Evolutionary conservation across 2,888 invertebrate genomes (phyloP).

Genomic region (Ormyrus thymus): DNA sequence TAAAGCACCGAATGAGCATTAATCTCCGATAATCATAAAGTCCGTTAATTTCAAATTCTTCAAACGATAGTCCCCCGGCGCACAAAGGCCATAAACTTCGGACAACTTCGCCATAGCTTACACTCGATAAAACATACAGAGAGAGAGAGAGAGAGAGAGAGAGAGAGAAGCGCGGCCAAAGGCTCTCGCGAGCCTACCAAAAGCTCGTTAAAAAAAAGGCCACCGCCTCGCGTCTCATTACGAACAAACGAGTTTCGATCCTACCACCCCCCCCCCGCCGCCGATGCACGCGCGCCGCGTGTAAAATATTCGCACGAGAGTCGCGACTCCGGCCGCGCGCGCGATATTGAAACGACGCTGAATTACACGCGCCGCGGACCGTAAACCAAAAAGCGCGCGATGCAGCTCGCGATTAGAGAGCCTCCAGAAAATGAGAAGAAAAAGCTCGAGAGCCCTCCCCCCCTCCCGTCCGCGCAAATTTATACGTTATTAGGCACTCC

Average conservation of each 20-base stretch:
- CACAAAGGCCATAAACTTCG: constrained; percentile 19
- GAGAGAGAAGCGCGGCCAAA: neutral
- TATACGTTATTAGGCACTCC: constrained; percentile 46
- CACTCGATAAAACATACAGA: constrained; percentile 27
- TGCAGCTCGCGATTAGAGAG: constrained; percentile 33
- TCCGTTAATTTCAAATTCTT: constrained; percentile 41
- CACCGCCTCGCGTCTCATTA: constrained; percentile 35
- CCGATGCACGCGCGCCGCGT: neutral
- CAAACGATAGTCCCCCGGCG: constrained; percentile 9
- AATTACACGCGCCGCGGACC: constrained; percentile 48
- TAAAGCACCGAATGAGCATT: neutral
- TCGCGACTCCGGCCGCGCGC: neutral
- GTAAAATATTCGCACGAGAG: constrained; percentile 27
- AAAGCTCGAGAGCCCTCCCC: constrained; percentile 5
- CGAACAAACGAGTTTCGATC: constrained; percentile 44
- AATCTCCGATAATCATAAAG: constrained; percentile 26
- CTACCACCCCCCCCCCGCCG: neutral
- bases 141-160: no score
- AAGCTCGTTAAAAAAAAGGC: constrained; percentile 45
- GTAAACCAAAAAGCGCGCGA: constrained; percentile 47
- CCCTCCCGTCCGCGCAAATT: constrained; percentile 29
- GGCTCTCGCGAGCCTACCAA: constrained; percentile 12
- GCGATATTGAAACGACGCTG: constrained; percentile 51
- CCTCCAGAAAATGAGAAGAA: constrained; percentile 34
- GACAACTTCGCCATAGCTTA: constrained; percentile 11